Evolutionary conservation across 2,888 invertebrate species (phyloP), one percentile per base, ranked within the genome.

Genomic region (Heliconius hortense): DNA sequence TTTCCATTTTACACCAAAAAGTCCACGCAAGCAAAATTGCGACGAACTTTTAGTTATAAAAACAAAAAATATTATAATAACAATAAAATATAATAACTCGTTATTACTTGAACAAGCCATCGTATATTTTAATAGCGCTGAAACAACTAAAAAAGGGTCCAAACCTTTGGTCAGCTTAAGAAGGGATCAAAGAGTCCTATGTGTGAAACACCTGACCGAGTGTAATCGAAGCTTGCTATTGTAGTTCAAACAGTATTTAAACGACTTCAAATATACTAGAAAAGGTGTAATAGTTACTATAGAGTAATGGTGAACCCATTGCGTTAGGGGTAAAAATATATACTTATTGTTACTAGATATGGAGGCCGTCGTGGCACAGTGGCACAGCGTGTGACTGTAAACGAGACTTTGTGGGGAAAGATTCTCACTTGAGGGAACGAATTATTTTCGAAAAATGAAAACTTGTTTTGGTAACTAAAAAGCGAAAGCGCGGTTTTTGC

Each of bases 101-200:
- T n/a, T 56, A 56, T 56, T n/a, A 11, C n/a, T n/a, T 7, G 31
- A 64, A 26, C 26, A 43, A 60, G 15, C 59, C 60, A 39, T 71
- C 21, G 39, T 60, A 71, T 71, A 62, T 71, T 62, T 43, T 21
- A 60, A 62, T 71, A 71, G 13, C 21, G 71, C 71, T 71, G 71
- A 71, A 39, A 71, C 71, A 71, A 71, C 60, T 60, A 43, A 63
- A 56, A 56, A 74, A 70, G 74, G 70, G 70, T 64, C 69, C 4
- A 71, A 62, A 11, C 43, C 70, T 68, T 68, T 48, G 60, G 48
- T 74, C 68, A 62, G 74, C 68, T 68, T 60, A n/a, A 59, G 62
- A 70, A 64, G 74, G 74, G 74, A 74, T 74, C 74, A 74, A 70
- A 74, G 69, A 43, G 43, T 60, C 26, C 18, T 35, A 35, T 56